Evolutionary conservation across 2,797 vertebrate species (phyloP).

Genomic region (Chrosomus eos): DNA sequence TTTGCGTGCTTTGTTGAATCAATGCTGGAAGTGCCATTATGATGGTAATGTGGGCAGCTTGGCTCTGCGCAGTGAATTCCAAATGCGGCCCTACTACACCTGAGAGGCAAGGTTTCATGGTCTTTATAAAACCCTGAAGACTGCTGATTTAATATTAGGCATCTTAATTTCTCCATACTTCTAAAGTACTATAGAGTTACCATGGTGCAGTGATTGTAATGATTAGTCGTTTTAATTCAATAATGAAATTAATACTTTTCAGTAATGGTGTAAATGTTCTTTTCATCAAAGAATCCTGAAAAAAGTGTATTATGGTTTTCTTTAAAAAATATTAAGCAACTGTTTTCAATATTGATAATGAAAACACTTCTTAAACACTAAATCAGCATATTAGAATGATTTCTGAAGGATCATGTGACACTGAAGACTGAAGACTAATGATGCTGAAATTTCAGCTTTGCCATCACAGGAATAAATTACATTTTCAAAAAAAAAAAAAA

Average conservation of each 20-base stretch:
- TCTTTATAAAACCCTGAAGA: neutral
- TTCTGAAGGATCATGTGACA: neutral
- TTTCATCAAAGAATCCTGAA: neutral
- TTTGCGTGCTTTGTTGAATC: conserved; percentile 18
- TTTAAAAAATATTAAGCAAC: too few relatives aligned
- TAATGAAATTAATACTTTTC: neutral
- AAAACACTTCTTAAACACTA: neutral
- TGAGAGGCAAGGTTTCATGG: neutral
- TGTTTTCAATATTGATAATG: neutral
- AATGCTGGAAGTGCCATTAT: conserved; percentile 8
- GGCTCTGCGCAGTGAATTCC: conserved; percentile 29
- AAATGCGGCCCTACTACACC: neutral
- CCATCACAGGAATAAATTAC: neutral
- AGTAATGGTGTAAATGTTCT: neutral
- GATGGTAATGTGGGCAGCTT: conserved; percentile 21
- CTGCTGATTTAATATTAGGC: neutral
- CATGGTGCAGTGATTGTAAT: neutral
- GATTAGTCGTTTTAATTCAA: neutral
- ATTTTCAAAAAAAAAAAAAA: too few relatives aligned
- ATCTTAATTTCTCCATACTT: neutral
- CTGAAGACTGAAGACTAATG: neutral
- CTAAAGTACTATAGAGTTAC: neutral
- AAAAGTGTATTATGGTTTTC: too few relatives aligned
- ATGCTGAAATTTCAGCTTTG: neutral
- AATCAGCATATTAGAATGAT: neutral